Evolutionary conservation across 2,888 invertebrate species (phyloP).

Genomic region (Erannis defoliaria): DNA sequence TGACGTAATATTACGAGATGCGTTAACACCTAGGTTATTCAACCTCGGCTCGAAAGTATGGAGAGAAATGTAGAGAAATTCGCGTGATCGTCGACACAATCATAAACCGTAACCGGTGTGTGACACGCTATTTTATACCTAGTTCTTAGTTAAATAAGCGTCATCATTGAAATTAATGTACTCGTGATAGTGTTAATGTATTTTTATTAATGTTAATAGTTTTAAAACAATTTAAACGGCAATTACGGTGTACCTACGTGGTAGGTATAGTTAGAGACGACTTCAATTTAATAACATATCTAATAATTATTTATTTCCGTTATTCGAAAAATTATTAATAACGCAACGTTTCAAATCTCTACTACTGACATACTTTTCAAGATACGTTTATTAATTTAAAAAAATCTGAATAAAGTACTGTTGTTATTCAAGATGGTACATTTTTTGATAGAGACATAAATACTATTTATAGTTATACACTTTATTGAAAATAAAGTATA

Average conservation of each 20-base stretch:
- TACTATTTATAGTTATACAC: no score
- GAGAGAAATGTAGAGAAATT: conserved; percentile 81
- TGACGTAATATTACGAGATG: conserved; percentile 63
- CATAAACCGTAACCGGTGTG: conserved; percentile 60
- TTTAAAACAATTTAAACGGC: conserved; percentile 17
- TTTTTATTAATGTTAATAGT: conserved; percentile 34
- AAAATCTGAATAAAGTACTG: no score
- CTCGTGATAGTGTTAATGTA: conserved; percentile 17
- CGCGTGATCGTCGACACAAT: conserved; percentile 65
- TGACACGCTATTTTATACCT: conserved; percentile 41
- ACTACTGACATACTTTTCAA: no score
- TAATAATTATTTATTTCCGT: no score
- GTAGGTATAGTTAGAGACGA: background rate
- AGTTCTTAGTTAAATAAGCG: conserved; percentile 33
- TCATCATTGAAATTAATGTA: conserved; percentile 20
- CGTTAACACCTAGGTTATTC: conserved; percentile 74
- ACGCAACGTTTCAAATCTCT: no score
- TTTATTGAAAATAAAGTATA: no score
- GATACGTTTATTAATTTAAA: no score
- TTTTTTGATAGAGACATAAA: no score
- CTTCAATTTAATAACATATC: background rate
- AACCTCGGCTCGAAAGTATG: conserved; percentile 75
- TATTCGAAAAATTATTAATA: no score
- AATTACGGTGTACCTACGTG: conserved; percentile 11
- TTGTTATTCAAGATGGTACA: no score